A percentile compares a stretch with the other conserved stretches of the same genome.
Conservation (phyloP, 2,113 vertebrate species). For the Gadus chalcogrammus region DNA sequence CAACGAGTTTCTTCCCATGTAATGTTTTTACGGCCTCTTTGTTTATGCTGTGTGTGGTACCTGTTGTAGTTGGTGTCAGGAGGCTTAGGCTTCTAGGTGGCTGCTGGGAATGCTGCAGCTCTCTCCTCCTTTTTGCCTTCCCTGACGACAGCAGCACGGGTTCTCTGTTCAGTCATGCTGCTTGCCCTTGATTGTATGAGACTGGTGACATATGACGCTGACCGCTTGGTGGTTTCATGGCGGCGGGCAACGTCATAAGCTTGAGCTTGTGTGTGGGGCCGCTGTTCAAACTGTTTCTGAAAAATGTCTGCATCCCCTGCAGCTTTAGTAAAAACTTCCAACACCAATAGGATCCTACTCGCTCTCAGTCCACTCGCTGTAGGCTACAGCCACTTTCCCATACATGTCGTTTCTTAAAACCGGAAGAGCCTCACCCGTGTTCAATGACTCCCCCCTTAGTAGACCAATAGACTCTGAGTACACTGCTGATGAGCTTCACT, state of each 20-base stretch:
- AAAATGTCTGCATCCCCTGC: constrained; percentile 25
- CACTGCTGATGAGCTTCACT: too few relatives aligned
- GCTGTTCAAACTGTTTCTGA: constrained; percentile 31
- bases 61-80: neutral
- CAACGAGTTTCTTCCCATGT: constrained; percentile 24
- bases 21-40: neutral
- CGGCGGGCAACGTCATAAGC: constrained; percentile 23
- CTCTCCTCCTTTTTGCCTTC: neutral
- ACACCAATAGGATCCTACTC: neutral
- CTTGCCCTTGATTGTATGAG: constrained; percentile 8
- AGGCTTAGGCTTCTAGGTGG: neutral
- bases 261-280: constrained; percentile 21
- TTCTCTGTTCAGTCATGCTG: neutral
- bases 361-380: too few relatives aligned
- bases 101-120: neutral
- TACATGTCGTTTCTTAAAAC: too few relatives aligned
- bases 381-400: too few relatives aligned
- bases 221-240: constrained; percentile 17
- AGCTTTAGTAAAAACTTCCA: constrained; percentile 35
- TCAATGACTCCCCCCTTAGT: too few relatives aligned
- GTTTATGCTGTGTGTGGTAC: neutral
- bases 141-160: constrained; percentile 17
- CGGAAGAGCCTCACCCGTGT: too few relatives aligned
- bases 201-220: constrained; percentile 15
- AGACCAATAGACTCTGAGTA: too few relatives aligned